Conservation (phyloP, 30 jellyfish, hydroid and myxozoan genomes). For the Aurelia sp. region DNA sequence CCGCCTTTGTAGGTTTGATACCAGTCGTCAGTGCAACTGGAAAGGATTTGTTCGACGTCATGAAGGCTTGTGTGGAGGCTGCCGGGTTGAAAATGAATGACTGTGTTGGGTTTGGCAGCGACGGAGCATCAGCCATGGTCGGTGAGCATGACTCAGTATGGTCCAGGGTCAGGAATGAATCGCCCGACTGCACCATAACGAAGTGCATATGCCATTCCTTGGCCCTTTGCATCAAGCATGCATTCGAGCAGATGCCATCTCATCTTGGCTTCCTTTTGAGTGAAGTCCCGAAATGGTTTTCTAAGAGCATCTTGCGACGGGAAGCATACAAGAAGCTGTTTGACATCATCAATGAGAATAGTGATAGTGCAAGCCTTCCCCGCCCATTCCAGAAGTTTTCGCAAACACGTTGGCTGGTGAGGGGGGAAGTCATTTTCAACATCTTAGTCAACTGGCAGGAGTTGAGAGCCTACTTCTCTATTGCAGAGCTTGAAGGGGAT, state of each 20-base stretch:
- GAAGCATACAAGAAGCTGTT: constrained; percentile 66
- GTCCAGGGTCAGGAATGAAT: constrained; percentile 39
- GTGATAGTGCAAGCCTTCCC: constrained; percentile 59
- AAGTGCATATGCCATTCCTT: constrained; percentile 80
- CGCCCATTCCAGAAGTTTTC: constrained; percentile 66
- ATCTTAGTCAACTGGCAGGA: constrained; percentile 73
- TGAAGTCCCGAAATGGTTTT: constrained; percentile 75
- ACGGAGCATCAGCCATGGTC: constrained; percentile 62
- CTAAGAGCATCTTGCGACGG: constrained; percentile 67
- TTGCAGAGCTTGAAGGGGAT: constrained; percentile 62
- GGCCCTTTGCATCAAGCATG: constrained; percentile 76
- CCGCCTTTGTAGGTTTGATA: neutral
- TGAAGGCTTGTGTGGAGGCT: constrained; percentile 25
- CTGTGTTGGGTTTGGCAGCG: constrained; percentile 63
- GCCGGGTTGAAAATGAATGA: constrained; percentile 48
- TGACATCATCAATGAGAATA: constrained; percentile 50
- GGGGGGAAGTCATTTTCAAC: constrained; percentile 71
- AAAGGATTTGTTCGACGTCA: constrained; percentile 41
- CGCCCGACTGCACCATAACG: constrained; percentile 66
- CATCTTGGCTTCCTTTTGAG: constrained; percentile 57
- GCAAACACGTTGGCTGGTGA: constrained; percentile 74
- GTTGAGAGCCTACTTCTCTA: constrained; percentile 69
- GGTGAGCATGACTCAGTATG: constrained; percentile 66
- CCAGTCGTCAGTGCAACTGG: constrained; percentile 63
- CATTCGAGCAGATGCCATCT: constrained; percentile 73